Evolutionary conservation across 1,140 invertebrate species (phyloP).

Genomic region (Pseudoatta argentina): DNA sequence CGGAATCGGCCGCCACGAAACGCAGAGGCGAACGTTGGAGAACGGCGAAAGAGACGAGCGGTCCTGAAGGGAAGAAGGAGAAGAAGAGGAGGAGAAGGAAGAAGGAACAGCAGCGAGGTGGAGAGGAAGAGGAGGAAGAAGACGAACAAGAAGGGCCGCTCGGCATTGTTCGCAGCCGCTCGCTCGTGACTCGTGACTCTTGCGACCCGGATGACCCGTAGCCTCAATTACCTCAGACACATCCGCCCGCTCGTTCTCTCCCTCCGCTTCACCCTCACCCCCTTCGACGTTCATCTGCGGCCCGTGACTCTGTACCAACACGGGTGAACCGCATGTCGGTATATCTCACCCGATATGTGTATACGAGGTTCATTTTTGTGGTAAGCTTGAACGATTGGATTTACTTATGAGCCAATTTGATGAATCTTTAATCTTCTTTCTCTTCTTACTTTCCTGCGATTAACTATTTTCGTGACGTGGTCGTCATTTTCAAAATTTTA

Average conservation of each 20-base stretch:
- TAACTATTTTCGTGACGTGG: background rate
- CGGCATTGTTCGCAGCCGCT: conserved; percentile 85
- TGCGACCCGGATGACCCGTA: conserved; percentile 85
- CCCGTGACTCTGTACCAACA: conserved; percentile 52
- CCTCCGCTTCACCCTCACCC: conserved; percentile 34
- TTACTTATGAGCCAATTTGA: conserved; percentile 17
- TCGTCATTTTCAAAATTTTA: background rate
- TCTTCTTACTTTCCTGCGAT: background rate
- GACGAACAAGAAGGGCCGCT: conserved; percentile 67
- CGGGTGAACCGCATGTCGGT: conserved; percentile 11
- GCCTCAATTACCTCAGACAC: conserved; percentile 86
- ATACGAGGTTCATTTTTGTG: conserved; percentile 3
- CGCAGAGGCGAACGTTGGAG: conserved; percentile 7
- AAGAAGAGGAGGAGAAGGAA: background rate
- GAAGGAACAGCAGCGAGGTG: background rate
- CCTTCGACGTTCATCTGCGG: conserved; percentile 35
- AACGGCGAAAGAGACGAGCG: conserved; percentile 5
- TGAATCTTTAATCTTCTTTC: background rate
- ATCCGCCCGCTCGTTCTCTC: conserved; percentile 82
- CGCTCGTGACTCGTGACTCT: conserved; percentile 86
- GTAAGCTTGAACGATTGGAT: conserved; percentile 14
- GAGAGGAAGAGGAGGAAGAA: conserved; percentile 20
- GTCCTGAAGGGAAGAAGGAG: conserved; percentile 18
- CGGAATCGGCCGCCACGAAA: conserved; percentile 27
- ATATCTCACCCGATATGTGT: conserved; percentile 11